These are phyloP conservation scores for Osedax fenrisi DNA, from an alignment of 2,888 invertebrate genomes.

Conservation along the genomic window DNA sequence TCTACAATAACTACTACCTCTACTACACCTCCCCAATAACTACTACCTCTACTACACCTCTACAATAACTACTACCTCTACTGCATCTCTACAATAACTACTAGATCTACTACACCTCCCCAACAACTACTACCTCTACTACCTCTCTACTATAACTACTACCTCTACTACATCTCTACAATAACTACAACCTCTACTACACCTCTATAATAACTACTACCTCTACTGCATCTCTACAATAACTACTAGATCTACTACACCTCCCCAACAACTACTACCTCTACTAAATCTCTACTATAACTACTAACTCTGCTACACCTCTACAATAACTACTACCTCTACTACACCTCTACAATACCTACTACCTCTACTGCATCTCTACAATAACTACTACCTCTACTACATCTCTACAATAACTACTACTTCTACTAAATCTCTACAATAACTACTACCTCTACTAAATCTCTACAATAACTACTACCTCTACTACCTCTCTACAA, in stretches of 20 bases:
- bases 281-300: too few species aligned
- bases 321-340: neutral
- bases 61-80: neutral
- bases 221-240: neutral
- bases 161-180: neutral
- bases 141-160: too few species aligned
- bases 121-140: neutral
- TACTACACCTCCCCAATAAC: neutral
- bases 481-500: neutral
- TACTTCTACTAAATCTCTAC: too few species aligned
- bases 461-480: too few species aligned
- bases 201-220: neutral
- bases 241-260: too few species aligned
- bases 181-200: neutral
- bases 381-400: neutral
- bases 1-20: neutral
- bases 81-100: too few species aligned
- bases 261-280: neutral
- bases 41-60: too few species aligned
- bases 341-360: neutral
- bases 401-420: too few species aligned
- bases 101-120: neutral
- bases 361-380: neutral
- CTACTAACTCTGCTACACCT: too few species aligned
- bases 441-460: neutral